A percentile compares a stretch with the other conserved stretches of the same genome.
Evolutionary conservation across 2,888 invertebrate species (phyloP).

Genomic region (Oscheius sp.): DNA sequence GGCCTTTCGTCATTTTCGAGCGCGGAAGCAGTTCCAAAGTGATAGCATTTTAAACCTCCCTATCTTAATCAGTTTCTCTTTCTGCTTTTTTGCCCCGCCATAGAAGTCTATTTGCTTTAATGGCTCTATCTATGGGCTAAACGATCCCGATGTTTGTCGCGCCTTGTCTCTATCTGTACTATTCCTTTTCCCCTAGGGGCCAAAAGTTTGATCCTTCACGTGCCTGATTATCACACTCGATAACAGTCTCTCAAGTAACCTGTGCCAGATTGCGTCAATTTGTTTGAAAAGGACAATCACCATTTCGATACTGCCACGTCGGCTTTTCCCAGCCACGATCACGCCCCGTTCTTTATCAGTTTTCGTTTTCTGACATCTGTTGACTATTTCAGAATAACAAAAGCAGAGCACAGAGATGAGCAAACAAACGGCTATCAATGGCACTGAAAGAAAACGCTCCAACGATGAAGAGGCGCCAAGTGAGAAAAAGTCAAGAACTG

Average conservation of each 20-base stretch:
- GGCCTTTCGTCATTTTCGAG: too few species aligned
- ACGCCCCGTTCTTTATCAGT: too few species aligned
- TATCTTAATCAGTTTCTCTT: too few species aligned
- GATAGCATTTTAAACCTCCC: too few species aligned
- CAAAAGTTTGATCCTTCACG: background rate
- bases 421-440: constrained; percentile 14
- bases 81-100: background rate
- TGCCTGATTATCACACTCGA: background rate
- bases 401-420: constrained; percentile 14
- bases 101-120: constrained; percentile 13
- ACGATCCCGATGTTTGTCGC: constrained; percentile 8
- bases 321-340: too few species aligned
- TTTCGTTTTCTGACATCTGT: background rate
- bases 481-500: background rate
- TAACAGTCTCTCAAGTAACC: constrained; percentile 3
- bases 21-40: too few species aligned
- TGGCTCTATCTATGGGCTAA: constrained; percentile 8
- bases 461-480: constrained; percentile 2
- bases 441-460: constrained; percentile 5
- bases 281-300: too few species aligned
- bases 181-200: background rate
- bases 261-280: background rate
- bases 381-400: constrained; percentile 9
- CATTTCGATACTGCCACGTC: too few species aligned
- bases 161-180: constrained; percentile 2